Evolutionary conservation across 2,797 vertebrate species (phyloP), one percentile per base, ranked within the genome.

Genomic region (Meriones psammophilus): DNA sequence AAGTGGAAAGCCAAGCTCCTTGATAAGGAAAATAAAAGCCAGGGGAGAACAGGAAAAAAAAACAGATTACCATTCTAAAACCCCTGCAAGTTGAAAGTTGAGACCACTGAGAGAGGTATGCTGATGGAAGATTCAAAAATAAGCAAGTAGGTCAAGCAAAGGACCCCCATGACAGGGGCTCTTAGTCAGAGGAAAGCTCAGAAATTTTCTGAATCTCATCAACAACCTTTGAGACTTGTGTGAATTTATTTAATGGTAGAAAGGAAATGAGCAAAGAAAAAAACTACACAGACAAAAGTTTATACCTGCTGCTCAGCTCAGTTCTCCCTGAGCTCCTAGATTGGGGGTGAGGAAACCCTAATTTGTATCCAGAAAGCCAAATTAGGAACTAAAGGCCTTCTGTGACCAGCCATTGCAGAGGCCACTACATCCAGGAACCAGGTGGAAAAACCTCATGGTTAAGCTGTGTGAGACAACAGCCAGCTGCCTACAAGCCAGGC

Each of bases 21-120:
- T n/a, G 9, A 1, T 36, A 89, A 80, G 64, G 46, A 91, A 93
- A 78, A 85, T 88, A 84, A 87, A 95, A 71, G 22, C 69, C 30
- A n/a, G 1, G 6, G 3, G 81, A 92, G 4, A 22, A 30, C 6
- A 66, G 74, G 80, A 5, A 94, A 92, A 6, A 4, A 17, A 77
- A 78, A 66, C 33, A 3, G 8, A 92, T 3, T 24, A 83, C 42
- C 20, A 68, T 79, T 8, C 36, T 56, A 68, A 58, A 50, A 8
- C 26, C 17, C 30, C 58, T 15, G 14, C 68, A 79, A 83, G 64
- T 54, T 76, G 14, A 73, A 79, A 83, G 64, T 46, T 76, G 64
- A 69, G 60, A 83, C 26, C 15, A 26, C 22, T 58, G 39, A 17
- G 28, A 50, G 33, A 66, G 26, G 30, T 81, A 54, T 50, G 22